phyloP scores from a whole-genome alignment of 2,797 vertebrate genomes.

The Borostomias antarcticus region DNA sequence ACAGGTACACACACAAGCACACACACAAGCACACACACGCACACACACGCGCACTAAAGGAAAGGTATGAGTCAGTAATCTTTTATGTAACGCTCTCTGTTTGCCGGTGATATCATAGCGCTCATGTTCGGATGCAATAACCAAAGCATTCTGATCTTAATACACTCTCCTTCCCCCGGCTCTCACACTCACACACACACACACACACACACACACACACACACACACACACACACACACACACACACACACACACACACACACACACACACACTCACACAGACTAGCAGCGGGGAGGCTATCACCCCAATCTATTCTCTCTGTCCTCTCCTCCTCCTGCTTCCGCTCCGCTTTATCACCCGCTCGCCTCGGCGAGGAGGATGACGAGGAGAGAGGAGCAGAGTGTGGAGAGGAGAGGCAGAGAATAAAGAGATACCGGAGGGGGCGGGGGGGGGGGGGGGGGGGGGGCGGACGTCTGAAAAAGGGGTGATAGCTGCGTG shows the following conservation, averaged over 20 bases:
- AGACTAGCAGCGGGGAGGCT: constrained; percentile 63
- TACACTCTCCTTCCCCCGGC: too few relatives aligned
- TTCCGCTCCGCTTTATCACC: too few relatives aligned
- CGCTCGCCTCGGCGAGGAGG: constrained; percentile 57
- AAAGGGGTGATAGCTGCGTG: constrained; percentile 26
- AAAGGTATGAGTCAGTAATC: constrained; percentile 58
- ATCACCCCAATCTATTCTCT: constrained; percentile 66
- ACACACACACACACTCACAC: constrained; percentile 57
- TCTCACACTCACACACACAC: too few relatives aligned
- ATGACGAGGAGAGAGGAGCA: constrained; percentile 20
- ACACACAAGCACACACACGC: too few relatives aligned
- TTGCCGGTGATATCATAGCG: constrained; percentile 56
- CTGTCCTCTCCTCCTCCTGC: constrained; percentile 49
- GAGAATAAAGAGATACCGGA: not conserved
- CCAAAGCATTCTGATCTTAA: constrained; percentile 60
- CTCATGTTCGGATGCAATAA: constrained; percentile 64
- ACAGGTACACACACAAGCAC: too few relatives aligned
- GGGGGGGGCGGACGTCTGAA: too few relatives aligned
- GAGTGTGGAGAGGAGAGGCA: constrained; percentile 1
- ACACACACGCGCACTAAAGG: too few relatives aligned
- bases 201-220: not conserved
- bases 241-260: constrained; percentile 4
- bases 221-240: constrained; percentile 8
- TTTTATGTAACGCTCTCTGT: constrained; percentile 68
- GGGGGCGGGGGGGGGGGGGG: too few relatives aligned